phyloP scores from a whole-genome alignment of 64 coral and sea anemone species.

The Exaiptasia diaphana region DNA sequence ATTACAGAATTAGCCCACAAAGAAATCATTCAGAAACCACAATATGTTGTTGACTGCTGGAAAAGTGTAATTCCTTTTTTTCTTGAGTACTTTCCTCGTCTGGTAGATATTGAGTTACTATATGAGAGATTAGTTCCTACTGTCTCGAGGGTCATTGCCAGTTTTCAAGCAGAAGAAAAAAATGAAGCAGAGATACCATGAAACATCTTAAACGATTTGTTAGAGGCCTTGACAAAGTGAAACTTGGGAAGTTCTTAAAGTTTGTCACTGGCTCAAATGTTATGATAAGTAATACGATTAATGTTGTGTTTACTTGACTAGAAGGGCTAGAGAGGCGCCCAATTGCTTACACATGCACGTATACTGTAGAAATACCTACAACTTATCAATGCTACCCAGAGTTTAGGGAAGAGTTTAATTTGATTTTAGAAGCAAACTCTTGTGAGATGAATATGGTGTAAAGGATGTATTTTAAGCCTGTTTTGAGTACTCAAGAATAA shows the following conservation, averaged over 20 bases:
- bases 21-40: slow-evolving; percentile 42
- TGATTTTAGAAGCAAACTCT: slow-evolving; percentile 8
- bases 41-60: slow-evolving; percentile 4
- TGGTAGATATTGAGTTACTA: neutral
- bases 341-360: slow-evolving; percentile 31
- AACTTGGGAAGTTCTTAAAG: slow-evolving; percentile 31
- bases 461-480: too few relatives aligned
- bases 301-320: slow-evolving; percentile 34
- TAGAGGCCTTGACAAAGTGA: slow-evolving; percentile 28
- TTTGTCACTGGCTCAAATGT: slow-evolving; percentile 47
- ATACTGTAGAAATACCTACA: slow-evolving; percentile 18
- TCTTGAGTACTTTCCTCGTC: neutral
- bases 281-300: slow-evolving; percentile 32
- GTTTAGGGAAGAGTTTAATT: slow-evolving; percentile 43
- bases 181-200: neutral
- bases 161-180: neutral
- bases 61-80: neutral
- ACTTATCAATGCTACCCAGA: slow-evolving; percentile 45
- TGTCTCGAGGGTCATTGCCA: slow-evolving; percentile 3
- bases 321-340: slow-evolving; percentile 33
- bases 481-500: too few relatives aligned
- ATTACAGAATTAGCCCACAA: slow-evolving; percentile 40
- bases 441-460: slow-evolving; percentile 25
- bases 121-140: neutral
- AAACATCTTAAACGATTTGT: slow-evolving; percentile 44